phyloP scores from a whole-genome alignment of 2,797 vertebrate genomes.

The Protosalanx chinensis region DNA sequence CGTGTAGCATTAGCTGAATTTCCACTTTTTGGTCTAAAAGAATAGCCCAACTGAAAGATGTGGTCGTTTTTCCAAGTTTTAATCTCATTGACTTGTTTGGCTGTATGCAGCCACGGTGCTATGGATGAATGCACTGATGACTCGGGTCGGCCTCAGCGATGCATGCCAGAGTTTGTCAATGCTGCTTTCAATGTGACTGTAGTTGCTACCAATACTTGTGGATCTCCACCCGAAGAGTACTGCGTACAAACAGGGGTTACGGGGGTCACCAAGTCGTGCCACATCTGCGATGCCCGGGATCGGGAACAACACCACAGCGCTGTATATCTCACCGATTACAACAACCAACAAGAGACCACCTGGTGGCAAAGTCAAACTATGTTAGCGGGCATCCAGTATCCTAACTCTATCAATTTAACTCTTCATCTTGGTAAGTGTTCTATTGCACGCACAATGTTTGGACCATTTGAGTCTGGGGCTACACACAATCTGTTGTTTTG shows the following conservation, averaged over 20 bases:
- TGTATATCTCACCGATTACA: slow-evolving; percentile 95
- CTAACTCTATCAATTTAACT: slow-evolving; percentile 90
- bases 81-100: slow-evolving; percentile 50
- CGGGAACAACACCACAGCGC: slow-evolving; percentile 85
- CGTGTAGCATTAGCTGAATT: slow-evolving; percentile 23
- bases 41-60: slow-evolving; percentile 46
- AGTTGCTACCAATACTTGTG: slow-evolving; percentile 93
- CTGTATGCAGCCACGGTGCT: slow-evolving; percentile 63
- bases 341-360: slow-evolving; percentile 94
- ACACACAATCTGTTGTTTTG: too few species aligned
- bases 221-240: slow-evolving; percentile 92
- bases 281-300: slow-evolving; percentile 89
- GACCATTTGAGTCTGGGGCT: background rate
- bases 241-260: slow-evolving; percentile 98
- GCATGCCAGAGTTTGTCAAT: slow-evolving; percentile 98
- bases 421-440: slow-evolving; percentile 89
- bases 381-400: slow-evolving; percentile 96
- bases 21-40: slow-evolving; percentile 14
- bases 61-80: slow-evolving; percentile 36
- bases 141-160: slow-evolving; percentile 79
- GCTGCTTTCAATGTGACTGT: slow-evolving; percentile 96
- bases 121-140: slow-evolving; percentile 91
- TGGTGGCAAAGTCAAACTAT: slow-evolving; percentile 99
- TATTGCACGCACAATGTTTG: background rate
- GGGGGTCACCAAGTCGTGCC: slow-evolving; percentile 97